phyloP scores from a whole-genome alignment of 1,140 invertebrate genomes.

The Bacillus rossius region DNA sequence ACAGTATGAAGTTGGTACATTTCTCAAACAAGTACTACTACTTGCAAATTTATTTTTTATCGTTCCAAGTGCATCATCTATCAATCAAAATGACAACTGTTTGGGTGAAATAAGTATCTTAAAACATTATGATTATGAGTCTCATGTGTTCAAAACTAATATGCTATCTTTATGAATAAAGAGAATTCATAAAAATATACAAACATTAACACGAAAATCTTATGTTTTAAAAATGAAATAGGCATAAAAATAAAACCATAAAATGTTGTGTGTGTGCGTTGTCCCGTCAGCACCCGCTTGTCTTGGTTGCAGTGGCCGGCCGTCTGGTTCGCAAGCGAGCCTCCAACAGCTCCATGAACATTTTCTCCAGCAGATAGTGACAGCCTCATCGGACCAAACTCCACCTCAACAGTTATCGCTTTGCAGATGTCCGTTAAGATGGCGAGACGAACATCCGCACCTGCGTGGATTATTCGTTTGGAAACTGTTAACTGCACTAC shows the following conservation, averaged over 20 bases:
- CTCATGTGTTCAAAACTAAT: not conserved
- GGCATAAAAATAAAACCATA: too few species aligned
- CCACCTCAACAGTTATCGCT: too few species aligned
- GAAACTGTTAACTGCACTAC: too few species aligned
- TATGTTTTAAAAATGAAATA: too few species aligned
- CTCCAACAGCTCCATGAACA: slow-evolving; percentile 61
- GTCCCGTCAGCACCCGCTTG: slow-evolving; percentile 20
- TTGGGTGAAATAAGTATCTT: not conserved
- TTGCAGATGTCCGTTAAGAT: too few species aligned
- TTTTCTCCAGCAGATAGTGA: slow-evolving; percentile 58
- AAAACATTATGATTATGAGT: not conserved
- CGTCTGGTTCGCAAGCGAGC: slow-evolving; percentile 64
- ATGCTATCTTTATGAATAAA: too few species aligned
- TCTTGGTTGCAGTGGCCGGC: slow-evolving; percentile 58
- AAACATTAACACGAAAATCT: not conserved
- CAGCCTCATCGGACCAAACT: too few species aligned
- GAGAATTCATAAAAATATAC: not conserved
- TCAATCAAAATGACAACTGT: not conserved
- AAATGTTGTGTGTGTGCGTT: slow-evolving; percentile 17
- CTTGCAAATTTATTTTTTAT: not conserved
- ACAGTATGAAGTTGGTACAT: too few species aligned
- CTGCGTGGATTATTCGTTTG: too few species aligned
- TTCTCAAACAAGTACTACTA: too few species aligned
- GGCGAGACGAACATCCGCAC: too few species aligned
- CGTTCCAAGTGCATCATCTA: not conserved